Evolutionary conservation across 2,113 vertebrate species (phyloP), one percentile per base, ranked within the genome.

Genomic region (Gracilinanus agilis): DNA sequence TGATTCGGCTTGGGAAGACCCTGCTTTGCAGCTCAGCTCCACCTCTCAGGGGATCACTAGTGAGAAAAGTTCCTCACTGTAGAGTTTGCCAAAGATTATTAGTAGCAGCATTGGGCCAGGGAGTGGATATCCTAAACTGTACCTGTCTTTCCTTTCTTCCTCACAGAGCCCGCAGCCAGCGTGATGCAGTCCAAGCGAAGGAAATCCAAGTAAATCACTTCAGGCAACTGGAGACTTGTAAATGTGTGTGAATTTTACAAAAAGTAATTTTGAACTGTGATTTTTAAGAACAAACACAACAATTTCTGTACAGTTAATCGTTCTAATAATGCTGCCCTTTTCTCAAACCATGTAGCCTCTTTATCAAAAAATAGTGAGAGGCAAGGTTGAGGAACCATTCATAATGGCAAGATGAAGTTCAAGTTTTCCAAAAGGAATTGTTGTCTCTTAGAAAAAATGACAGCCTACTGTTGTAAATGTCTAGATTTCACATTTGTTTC

Each of bases 101-200:
- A 90, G 19, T n/a, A 27, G 91, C 89, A 96, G 55, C 92, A 89
- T 10, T 27, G 90, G 29, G 53, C 54, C 83, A 83, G 27, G n/a
- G 25, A 27, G 3, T 24, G 24, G 44, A 9, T 94, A 23, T 40
- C n/a, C 67, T 94, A 88, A 53, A 23, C 58, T 97, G 89, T 97
- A 88, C 44, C 13, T 95, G 25, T 95, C 90, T 91, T 93, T n/a
- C 83, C 95, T 98, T 97, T 97, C 97, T 96, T 98, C 97, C 96
- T 98, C 95, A 96, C 98, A 99, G 99, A 99, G 98, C 99, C 99
- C 97, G 99, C 99, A 98, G 99, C 99, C 94, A 99, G 99, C 98
- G 99, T 99, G 93, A 99, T 99, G 96, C 99, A 99, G 98, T 99
- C 99, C 97, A 99, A 99, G 98, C 98, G 99, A 99, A 99, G 99